phyloP scores from a whole-genome alignment of 2,797 vertebrate genomes.

The Synanceia verrucosa region DNA sequence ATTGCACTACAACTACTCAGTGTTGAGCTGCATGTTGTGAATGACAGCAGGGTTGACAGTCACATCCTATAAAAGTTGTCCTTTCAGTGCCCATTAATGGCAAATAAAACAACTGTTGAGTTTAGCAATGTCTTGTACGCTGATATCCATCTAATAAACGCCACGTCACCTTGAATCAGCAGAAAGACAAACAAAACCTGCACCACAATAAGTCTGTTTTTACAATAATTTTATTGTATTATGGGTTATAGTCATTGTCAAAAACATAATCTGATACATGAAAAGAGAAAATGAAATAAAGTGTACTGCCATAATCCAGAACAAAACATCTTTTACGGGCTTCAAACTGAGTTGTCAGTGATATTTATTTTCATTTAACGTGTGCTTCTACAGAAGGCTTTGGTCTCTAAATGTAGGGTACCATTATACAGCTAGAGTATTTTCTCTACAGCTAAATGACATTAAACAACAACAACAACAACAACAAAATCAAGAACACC shows the following conservation, averaged over 20 bases:
- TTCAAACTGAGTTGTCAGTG: background rate
- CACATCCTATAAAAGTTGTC: background rate
- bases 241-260: background rate
- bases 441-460: slow-evolving; percentile 18
- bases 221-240: slow-evolving; percentile 36
- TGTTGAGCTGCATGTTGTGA: background rate
- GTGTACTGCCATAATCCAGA: slow-evolving; percentile 4
- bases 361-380: background rate
- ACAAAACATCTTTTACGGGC: slow-evolving; percentile 19
- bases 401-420: slow-evolving; percentile 3
- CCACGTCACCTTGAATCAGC: background rate
- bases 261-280: slow-evolving; percentile 18
- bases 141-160: background rate
- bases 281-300: slow-evolving; percentile 18
- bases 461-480: slow-evolving; percentile 15
- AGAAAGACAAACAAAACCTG: background rate
- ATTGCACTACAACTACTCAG: background rate
- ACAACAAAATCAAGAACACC: slow-evolving; percentile 2
- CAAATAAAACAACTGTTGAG: background rate
- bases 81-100: background rate
- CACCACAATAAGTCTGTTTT: slow-evolving; percentile 14
- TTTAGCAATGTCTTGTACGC: background rate
- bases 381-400: slow-evolving; percentile 9
- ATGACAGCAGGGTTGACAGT: background rate
- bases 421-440: slow-evolving; percentile 3